Evolutionary conservation across 2,113 vertebrate genomes (phyloP).

Genomic region (Macaca nemestrina): DNA sequence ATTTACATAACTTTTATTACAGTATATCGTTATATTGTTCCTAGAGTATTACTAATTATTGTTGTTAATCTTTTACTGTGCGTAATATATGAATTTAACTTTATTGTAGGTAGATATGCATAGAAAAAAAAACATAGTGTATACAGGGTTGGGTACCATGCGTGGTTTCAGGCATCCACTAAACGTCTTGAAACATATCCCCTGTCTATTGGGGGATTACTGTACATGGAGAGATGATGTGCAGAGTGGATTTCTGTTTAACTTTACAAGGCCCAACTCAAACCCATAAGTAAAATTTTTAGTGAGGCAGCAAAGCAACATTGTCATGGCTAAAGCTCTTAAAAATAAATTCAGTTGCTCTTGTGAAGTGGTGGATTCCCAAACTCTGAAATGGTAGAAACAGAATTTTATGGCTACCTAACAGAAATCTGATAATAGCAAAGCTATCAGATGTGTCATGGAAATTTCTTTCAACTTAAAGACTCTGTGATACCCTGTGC

Average conservation of each 20-base stretch:
- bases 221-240: not conserved
- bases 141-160: not conserved
- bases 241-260: not conserved
- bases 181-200: not conserved
- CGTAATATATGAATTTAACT: not conserved
- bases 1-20: not conserved
- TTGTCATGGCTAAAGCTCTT: not conserved
- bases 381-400: not conserved
- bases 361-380: not conserved
- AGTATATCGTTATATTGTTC: not conserved
- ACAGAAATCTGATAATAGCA: not conserved
- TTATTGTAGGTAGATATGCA: not conserved
- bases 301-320: not conserved
- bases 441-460: not conserved
- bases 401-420: not conserved
- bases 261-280: not conserved
- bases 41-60: not conserved
- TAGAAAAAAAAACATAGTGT: not conserved
- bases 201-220: not conserved
- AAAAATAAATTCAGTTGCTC: not conserved
- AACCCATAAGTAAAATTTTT: not conserved
- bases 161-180: not conserved
- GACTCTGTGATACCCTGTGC: fast-evolving
- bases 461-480: not conserved
- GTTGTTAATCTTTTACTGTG: not conserved